phyloP scores from a whole-genome alignment of 1,140 invertebrate genomes.

The Cepaea nemoralis region DNA sequence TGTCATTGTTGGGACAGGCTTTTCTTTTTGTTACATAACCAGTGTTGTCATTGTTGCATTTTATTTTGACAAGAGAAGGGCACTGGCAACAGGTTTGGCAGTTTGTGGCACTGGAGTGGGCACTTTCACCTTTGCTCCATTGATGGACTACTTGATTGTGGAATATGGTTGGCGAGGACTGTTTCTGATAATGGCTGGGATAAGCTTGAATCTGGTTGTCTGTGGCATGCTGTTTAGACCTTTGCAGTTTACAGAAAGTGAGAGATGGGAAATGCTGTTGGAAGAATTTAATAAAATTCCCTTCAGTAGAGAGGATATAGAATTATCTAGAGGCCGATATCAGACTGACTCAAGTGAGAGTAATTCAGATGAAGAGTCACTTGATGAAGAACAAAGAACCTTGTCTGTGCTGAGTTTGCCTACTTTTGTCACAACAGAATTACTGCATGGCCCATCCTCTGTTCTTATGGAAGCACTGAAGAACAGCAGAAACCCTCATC shows the following conservation, averaged over 20 bases:
- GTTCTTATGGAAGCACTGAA: slow-evolving; percentile 51
- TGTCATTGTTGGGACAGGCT: slow-evolving; percentile 86
- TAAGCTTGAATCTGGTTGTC: slow-evolving; percentile 84
- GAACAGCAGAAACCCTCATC: slow-evolving; percentile 50
- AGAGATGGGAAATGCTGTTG: slow-evolving; percentile 56
- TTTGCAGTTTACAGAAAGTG: slow-evolving; percentile 72
- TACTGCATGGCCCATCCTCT: slow-evolving; percentile 46
- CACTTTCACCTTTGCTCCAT: slow-evolving; percentile 68
- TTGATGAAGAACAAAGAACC: slow-evolving; percentile 50
- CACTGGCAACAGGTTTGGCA: slow-evolving; percentile 91
- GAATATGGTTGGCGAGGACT: slow-evolving; percentile 73
- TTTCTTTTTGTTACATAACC: slow-evolving; percentile 89
- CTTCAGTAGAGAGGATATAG: slow-evolving; percentile 40
- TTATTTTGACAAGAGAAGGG: slow-evolving; percentile 92
- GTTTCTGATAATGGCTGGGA: slow-evolving; percentile 84
- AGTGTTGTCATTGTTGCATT: slow-evolving; percentile 80
- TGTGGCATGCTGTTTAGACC: slow-evolving; percentile 86
- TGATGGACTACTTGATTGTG: slow-evolving; percentile 65
- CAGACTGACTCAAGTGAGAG: slow-evolving; percentile 41
- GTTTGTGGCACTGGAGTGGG: slow-evolving; percentile 71
- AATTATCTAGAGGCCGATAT: slow-evolving; percentile 38
- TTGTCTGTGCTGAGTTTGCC: slow-evolving; percentile 60
- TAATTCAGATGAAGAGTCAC: slow-evolving; percentile 32
- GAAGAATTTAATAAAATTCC: slow-evolving; percentile 62
- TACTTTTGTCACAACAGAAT: slow-evolving; percentile 55